A percentile compares a stretch with the other conserved stretches of the same genome.
Evolutionary conservation across 2,113 vertebrate species (phyloP).

Genomic region (Agelaius phoeniceus): DNA sequence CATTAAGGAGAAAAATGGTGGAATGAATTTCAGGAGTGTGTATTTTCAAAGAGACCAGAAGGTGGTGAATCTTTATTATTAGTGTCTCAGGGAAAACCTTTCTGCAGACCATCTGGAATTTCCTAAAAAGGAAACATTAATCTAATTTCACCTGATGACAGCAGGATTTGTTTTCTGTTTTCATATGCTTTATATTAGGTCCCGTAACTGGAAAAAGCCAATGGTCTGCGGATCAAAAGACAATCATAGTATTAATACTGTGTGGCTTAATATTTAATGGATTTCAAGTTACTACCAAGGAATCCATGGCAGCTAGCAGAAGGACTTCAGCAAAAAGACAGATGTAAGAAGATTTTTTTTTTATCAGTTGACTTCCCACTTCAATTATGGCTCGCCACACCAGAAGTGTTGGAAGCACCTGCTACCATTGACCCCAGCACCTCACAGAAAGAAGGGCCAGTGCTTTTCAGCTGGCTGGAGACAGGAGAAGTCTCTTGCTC

Average conservation of each 20-base stretch:
- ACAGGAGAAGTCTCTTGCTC: background rate
- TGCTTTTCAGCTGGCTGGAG: background rate
- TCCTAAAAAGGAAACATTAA: background rate
- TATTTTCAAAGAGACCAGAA: background rate
- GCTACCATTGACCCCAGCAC: background rate
- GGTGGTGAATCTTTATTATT: background rate
- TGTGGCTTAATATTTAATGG: background rate
- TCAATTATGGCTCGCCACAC: background rate
- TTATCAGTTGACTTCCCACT: background rate
- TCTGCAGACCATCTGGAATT: background rate
- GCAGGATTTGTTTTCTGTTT: background rate
- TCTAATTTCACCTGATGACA: background rate
- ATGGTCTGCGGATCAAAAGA: background rate
- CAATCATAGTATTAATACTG: background rate
- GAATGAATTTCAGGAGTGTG: background rate
- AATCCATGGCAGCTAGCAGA: background rate
- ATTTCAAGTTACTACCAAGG: background rate
- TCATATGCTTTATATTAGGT: background rate
- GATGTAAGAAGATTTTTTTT: background rate
- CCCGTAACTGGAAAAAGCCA: background rate
- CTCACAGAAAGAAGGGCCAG: background rate
- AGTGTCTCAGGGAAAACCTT: background rate
- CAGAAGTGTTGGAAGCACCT: background rate
- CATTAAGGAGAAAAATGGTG: background rate
- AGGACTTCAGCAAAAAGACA: background rate